Evolutionary conservation across 1,140 invertebrate species (phyloP).

Genomic region (Drusus annulatus): DNA sequence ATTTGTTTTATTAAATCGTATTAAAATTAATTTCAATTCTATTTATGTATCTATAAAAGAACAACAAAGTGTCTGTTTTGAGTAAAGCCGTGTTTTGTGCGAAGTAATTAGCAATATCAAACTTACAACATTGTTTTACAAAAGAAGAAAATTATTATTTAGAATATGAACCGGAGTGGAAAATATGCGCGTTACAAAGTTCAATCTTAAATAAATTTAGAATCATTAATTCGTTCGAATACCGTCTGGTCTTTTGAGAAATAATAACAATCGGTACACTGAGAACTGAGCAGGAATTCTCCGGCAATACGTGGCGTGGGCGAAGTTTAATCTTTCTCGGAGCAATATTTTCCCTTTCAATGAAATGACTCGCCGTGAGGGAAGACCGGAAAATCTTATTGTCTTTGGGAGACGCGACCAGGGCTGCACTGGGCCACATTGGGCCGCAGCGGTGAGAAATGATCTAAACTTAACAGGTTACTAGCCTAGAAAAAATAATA

Average conservation of each 20-base stretch:
- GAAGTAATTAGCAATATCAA: no score
- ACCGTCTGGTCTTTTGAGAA: conserved; percentile 7
- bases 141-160: no score
- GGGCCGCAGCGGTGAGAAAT: neutral
- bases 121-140: no score
- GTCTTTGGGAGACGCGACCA: conserved; percentile 10
- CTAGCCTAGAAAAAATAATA: no score
- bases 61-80: no score
- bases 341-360: conserved; percentile 40
- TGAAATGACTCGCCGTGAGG: conserved; percentile 25
- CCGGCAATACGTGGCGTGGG: conserved; percentile 13
- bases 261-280: conserved; percentile 18
- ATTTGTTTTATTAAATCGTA: no score
- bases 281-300: neutral
- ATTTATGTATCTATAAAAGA: no score
- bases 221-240: conserved; percentile 16
- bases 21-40: no score
- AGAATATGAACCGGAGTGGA: neutral
- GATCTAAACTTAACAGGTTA: no score
- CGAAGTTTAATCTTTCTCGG: conserved; percentile 9
- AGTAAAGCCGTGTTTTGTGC: no score
- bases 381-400: conserved; percentile 32
- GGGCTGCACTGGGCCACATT: neutral
- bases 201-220: conserved; percentile 15
- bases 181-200: conserved; percentile 12